Base-by-base conservation (phyloP, 2,797 vertebrate genomes). In the Sebastes minor region DNA sequence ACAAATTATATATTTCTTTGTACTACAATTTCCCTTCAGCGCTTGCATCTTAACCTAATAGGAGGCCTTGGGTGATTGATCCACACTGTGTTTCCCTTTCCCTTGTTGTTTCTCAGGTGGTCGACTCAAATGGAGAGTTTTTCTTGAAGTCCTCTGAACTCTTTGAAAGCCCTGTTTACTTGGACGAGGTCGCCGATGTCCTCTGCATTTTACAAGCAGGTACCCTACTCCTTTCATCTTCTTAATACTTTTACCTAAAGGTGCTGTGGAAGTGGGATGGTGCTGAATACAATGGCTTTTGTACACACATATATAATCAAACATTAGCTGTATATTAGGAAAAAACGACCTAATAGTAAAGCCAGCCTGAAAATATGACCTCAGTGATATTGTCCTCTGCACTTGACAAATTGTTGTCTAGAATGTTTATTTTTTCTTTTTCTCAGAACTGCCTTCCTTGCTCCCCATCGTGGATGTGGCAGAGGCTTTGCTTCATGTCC, bases 171-270 rank as follows among this genome's bases (percentile, higher is more conserved):
- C 96, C 97, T 0, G 98, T 99, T 12, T 99, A 99, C 82, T 90
- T 99, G 93, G 98, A 99, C 35, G 99, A 99, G 90, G 98, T 99
- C 11, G 98, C 99, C 46, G 99, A 99, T 90, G 99, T 99, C 16
- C 98, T 99, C 67, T 99, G 98, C 86, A 99, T 99, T 93, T 95
- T 99, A 89, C 99, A 99, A 98, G 98, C 98, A 97, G 99, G 99
- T 99, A 93, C 12, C 23, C 2, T 10, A 32, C 18, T 28, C 8
- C 1, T 82, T 53, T 72, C 1, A 38, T 70, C 12, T 22, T 62
- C 2, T 55, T 12, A 38, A 35, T 63, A 28, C 10, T 74, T 78
- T 70, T 25, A 42, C 23, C 33, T 5, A 16, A 25, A 64, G 4
- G 28, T 56, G 33, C 6, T 71, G 71, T 70, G 13, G 4, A 68